Percentiles rank a stretch among this genome's conserved stretches.
Conservation (phyloP, 2,888 invertebrate genomes). For the Drosophila tanythrix region DNA sequence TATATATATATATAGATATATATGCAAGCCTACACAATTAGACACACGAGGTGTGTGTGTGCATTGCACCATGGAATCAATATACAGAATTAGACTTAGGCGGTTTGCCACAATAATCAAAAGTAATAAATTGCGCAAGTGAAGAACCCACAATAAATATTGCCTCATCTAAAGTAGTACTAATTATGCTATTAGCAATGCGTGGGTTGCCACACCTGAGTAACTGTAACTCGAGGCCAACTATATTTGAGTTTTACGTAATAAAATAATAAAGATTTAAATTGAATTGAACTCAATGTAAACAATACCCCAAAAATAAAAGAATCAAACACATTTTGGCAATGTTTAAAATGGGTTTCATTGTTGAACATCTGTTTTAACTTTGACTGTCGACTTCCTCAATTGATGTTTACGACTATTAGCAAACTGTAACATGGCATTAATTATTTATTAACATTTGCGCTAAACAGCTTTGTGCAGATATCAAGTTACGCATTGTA, state of each 20-base stretch:
- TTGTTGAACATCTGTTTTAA: not conserved
- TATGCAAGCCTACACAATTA: not conserved
- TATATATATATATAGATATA: not conserved
- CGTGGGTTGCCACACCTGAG: not conserved
- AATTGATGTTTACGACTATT: conserved; percentile 8
- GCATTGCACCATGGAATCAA: not conserved
- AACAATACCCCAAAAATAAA: not conserved
- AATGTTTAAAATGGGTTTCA: not conserved
- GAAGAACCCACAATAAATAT: not conserved
- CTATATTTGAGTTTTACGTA: not conserved
- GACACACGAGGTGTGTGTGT: not conserved
- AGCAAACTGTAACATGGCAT: conserved; percentile 1
- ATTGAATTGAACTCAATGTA: not conserved
- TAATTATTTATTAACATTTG: conserved; percentile 34
- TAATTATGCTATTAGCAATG: not conserved
- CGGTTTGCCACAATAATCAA: not conserved
- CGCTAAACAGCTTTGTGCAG: conserved; percentile 4
- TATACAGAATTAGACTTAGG: conserved; percentile 4
- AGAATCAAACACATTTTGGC: not conserved
- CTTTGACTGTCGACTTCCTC: not conserved
- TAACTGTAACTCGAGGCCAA: not conserved
- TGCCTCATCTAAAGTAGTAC: too few species aligned
- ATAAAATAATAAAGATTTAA: not conserved
- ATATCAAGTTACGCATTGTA: conserved; percentile 40
- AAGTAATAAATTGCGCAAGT: not conserved